Percentiles rank a stretch among this genome's conserved stretches.
These are phyloP conservation scores for Reticulitermes lucifugus DNA, from an alignment of 2,888 invertebrate genomes.

Conservation along the genomic window DNA sequence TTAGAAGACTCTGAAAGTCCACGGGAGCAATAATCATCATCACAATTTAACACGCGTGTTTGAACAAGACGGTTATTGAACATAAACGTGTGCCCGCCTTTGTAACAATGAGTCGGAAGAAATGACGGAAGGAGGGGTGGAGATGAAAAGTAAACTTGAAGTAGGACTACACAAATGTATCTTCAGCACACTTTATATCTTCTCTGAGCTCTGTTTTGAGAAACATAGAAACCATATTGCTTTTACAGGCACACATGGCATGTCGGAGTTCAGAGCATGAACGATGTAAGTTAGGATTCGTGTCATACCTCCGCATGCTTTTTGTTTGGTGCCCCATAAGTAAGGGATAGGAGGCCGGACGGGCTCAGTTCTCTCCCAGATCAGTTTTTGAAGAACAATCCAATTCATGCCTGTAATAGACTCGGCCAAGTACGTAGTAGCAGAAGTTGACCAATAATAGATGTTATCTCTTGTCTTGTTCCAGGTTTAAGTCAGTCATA, in stretches of 20 bases:
- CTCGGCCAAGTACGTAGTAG: no score
- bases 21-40: not conserved
- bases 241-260: no score
- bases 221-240: slow-evolving; percentile 12
- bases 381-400: no score
- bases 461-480: no score
- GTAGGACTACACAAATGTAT: not conserved
- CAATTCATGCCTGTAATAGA: no score
- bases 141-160: not conserved
- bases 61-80: slow-evolving; percentile 33
- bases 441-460: no score
- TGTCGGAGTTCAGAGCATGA: not conserved
- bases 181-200: slow-evolving; percentile 1
- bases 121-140: not conserved
- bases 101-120: slow-evolving; percentile 1
- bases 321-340: no score
- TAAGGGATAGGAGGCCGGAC: no score
- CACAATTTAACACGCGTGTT: slow-evolving; percentile 40
- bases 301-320: no score
- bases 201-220: slow-evolving; percentile 24
- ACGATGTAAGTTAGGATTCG: not conserved
- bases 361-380: no score
- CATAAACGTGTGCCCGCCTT: not conserved
- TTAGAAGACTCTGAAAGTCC: no score
- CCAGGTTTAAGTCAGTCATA: no score